Percentiles rank a stretch among this genome's conserved stretches.
Evolutionary conservation across 2,888 invertebrate genomes (phyloP).

Genomic region (Diarsia dahlii): DNA sequence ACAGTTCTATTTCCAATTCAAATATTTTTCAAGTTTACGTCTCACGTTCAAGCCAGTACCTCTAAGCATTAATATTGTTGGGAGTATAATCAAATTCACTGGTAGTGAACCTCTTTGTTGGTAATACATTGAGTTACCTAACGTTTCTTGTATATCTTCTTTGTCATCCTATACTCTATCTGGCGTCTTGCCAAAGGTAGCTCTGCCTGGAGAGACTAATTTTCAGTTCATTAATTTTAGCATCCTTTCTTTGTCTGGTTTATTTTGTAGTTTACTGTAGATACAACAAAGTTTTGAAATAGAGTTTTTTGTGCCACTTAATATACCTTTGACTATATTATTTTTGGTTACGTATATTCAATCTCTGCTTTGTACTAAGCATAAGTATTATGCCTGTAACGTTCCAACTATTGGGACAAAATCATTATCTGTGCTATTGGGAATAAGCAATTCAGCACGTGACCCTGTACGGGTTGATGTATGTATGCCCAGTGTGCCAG

Average conservation of each 20-base stretch:
- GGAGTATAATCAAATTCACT: constrained; percentile 51
- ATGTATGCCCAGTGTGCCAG: background rate
- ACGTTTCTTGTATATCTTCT: constrained; percentile 40
- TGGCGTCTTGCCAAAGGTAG: constrained; percentile 49
- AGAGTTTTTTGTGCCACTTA: background rate
- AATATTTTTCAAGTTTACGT: background rate
- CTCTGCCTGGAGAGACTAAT: constrained; percentile 36
- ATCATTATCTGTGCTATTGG: no score
- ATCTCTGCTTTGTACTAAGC: background rate
- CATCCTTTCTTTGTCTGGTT: constrained; percentile 1
- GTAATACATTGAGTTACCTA: constrained; percentile 44
- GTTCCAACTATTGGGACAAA: background rate
- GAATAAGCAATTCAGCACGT: no score
- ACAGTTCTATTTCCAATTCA: background rate
- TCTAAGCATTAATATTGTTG: constrained; percentile 47
- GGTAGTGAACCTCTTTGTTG: constrained; percentile 42
- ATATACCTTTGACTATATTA: background rate
- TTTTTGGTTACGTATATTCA: background rate
- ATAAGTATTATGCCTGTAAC: background rate
- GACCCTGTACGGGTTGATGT: background rate
- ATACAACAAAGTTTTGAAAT: background rate
- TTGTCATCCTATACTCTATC: constrained; percentile 44
- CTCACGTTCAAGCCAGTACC: background rate
- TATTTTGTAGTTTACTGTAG: constrained; percentile 1
- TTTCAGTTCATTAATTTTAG: constrained; percentile 48